phyloP scores from a whole-genome alignment of 1,140 invertebrate genomes.

The Mylabris phalerata region DNA sequence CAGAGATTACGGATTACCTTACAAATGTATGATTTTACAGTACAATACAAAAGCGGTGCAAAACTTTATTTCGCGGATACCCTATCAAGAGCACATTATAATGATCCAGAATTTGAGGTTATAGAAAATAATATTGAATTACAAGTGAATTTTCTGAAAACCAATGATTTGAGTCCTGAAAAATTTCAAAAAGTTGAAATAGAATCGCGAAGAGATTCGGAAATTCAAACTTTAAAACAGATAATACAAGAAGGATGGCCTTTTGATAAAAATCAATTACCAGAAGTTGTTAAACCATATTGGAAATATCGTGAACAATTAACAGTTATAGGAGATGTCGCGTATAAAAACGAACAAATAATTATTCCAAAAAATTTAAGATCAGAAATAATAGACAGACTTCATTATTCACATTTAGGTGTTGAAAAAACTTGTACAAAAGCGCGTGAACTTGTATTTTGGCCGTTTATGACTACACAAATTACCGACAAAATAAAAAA shows the following conservation, averaged over 20 bases:
- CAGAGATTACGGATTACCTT: conserved; percentile 18
- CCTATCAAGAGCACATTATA: conserved; percentile 33
- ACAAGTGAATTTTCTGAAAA: conserved; percentile 7
- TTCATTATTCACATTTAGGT: conserved; percentile 45
- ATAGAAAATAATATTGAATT: conserved; percentile 5
- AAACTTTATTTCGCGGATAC: conserved; percentile 38
- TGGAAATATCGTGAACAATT: conserved; percentile 21
- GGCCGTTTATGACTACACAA: too few species aligned
- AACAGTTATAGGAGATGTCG: conserved; percentile 28
- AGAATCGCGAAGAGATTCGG: too few species aligned
- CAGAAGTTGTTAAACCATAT: conserved; percentile 13
- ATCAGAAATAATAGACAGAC: conserved; percentile 30
- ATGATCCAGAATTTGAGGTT: neutral
- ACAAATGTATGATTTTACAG: conserved; percentile 27
- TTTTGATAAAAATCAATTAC: conserved; percentile 28
- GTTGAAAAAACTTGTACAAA: conserved; percentile 38
- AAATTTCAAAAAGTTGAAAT: conserved; percentile 20
- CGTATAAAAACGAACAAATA: conserved; percentile 34
- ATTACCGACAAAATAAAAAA: too few species aligned
- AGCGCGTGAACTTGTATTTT: conserved; percentile 29
- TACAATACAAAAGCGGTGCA: conserved; percentile 27
- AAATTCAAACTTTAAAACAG: conserved; percentile 28
- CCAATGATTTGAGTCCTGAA: conserved; percentile 14
- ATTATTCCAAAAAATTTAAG: conserved; percentile 35
- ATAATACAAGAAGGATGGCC: conserved; percentile 39